Evolutionary conservation across 2,113 vertebrate genomes (phyloP).

Genomic region (Ammodytes marinus): DNA sequence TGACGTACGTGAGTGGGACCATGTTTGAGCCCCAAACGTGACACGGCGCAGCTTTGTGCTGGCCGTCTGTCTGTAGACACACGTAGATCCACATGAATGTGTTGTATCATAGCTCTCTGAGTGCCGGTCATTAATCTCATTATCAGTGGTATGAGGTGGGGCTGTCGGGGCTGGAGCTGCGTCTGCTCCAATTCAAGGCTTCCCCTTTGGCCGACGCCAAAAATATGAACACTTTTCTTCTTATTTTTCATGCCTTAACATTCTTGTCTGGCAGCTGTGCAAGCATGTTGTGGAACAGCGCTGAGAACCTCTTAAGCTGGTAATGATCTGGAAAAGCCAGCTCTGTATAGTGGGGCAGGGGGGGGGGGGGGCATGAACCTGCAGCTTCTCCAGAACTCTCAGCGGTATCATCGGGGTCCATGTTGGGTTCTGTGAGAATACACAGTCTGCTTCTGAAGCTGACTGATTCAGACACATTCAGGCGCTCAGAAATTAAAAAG

Average conservation of each 20-base stretch:
- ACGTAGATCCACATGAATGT: constrained; percentile 14
- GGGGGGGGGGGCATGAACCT: constrained; percentile 12
- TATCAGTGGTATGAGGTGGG: constrained; percentile 56
- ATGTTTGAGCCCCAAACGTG: constrained; percentile 26
- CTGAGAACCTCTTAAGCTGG: constrained; percentile 66
- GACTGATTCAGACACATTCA: not conserved
- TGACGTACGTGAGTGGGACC: constrained; percentile 55
- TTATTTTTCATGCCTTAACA: constrained; percentile 59
- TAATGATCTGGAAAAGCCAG: constrained; percentile 72
- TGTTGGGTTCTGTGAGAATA: constrained; percentile 4
- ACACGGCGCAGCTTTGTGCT: not conserved
- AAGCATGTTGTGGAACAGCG: constrained; percentile 65
- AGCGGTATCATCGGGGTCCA: not conserved
- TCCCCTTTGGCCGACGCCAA: constrained; percentile 37
- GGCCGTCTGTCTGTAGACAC: not conserved
- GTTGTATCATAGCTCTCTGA: constrained; percentile 44
- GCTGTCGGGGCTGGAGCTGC: constrained; percentile 42
- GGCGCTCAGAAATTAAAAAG: not conserved
- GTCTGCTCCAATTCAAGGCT: constrained; percentile 44
- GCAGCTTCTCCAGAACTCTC: constrained; percentile 25
- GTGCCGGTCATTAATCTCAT: constrained; percentile 69
- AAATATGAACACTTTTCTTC: constrained; percentile 47
- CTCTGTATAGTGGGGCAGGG: constrained; percentile 6
- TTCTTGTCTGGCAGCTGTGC: constrained; percentile 71
- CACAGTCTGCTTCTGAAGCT: not conserved